Evolutionary conservation across 2,113 vertebrate species (phyloP), one percentile per base, ranked within the genome.

Genomic region (Chrysochloris asiatica): DNA sequence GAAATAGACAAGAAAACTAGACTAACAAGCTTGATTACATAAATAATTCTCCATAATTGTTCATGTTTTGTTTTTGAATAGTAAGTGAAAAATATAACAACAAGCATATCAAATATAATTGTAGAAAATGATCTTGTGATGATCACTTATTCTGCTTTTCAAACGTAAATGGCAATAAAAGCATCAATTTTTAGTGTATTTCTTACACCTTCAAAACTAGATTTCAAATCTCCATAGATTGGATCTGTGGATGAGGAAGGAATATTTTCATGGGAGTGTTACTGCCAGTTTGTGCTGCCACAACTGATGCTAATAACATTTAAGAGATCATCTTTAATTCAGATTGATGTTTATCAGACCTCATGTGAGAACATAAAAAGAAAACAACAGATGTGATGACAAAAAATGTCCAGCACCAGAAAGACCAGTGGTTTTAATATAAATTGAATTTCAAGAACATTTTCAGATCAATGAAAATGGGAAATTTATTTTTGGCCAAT

Each of bases 11-110:
- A 3, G 16, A 79, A 54, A 76, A 80, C 45, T 81, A 47, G 30
- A 59, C 6, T 30, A 71, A 38, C 41, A 75, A 54, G 41, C 65
- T 83, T 69, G 85, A 69, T 30, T 47, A 69, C 3, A 86, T 47
- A 72, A 41, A 77, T 50, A 77, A 63, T 45, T 88, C 28, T 56
- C 67, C 36, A 47, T 59, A 63, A 88, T 36, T 63, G 11, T 33
- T 78, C 50, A 38, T 59, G n/a, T 79, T 83, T 82, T 91, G 41
- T 36, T 83, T 90, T 48, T 67, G 56, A 89, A 85, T 28, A 91
- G 26, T 50, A 90, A 91, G 56, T 33, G 83, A 86, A 91, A 86
- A 63, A 59, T 8, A 76, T 28, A 26, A 61, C 45, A 87, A 80
- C 45, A 88, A 71, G 48, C 41, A 17, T 65, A 82, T 41, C 16